Percentiles rank a stretch among this genome's conserved stretches.
Evolutionary conservation across 2,797 vertebrate species (phyloP).

Genomic region (Parambassis ranga): DNA sequence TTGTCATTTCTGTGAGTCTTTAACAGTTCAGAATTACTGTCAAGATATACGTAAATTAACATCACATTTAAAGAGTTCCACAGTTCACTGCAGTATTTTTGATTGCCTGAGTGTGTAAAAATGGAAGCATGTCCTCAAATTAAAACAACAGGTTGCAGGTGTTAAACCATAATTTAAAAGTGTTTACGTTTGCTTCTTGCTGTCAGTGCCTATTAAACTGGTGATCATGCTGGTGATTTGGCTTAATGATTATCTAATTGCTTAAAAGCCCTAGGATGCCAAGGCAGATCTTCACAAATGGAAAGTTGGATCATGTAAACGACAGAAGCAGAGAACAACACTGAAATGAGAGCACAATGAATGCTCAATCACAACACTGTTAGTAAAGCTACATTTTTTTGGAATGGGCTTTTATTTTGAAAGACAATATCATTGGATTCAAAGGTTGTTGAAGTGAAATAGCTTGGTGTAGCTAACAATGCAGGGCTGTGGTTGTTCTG

Average conservation of each 20-base stretch:
- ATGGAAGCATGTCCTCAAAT: not conserved
- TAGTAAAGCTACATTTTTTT: no score
- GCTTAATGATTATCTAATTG: slow-evolving; percentile 14
- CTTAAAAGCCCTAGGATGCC: slow-evolving; percentile 19
- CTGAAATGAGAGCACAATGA: not conserved
- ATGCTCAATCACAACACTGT: no score
- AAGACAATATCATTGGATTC: no score
- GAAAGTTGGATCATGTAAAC: not conserved
- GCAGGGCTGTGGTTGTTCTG: not conserved
- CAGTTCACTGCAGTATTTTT: not conserved
- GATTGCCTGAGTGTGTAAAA: not conserved
- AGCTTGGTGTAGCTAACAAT: no score
- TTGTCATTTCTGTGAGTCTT: no score
- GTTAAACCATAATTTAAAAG: not conserved
- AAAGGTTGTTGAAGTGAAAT: no score
- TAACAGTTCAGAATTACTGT: no score
- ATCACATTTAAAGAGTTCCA: no score
- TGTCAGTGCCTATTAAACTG: not conserved
- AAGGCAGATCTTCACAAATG: slow-evolving; percentile 12
- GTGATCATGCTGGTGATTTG: not conserved
- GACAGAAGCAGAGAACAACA: not conserved
- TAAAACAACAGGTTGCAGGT: not conserved
- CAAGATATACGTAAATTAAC: no score
- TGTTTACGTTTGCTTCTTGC: not conserved
- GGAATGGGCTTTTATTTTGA: not conserved